phyloP scores from a whole-genome alignment of 53 echinoderm and acorn worm species.

The Zoroaster sp. region DNA sequence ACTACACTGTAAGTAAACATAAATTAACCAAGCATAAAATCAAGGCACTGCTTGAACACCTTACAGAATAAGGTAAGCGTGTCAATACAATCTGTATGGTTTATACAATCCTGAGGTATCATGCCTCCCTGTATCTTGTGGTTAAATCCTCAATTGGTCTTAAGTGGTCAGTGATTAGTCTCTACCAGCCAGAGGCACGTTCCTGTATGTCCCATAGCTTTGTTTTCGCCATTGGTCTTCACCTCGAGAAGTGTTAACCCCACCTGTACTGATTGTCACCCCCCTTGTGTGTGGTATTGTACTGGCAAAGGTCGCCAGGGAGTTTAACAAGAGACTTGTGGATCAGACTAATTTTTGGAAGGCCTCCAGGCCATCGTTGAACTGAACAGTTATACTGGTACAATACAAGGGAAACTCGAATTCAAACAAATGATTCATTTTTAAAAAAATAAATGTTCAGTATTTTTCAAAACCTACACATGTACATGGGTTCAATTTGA shows the following conservation, averaged over 20 bases:
- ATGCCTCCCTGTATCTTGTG: background rate
- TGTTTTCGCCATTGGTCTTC: background rate
- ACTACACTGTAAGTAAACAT: too few relatives aligned
- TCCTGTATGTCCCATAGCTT: background rate
- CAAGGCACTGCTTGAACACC: too few relatives aligned
- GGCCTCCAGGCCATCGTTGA: too few relatives aligned
- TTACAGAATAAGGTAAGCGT: too few relatives aligned
- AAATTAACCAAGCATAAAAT: too few relatives aligned
- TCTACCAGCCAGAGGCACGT: background rate
- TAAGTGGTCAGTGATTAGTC: background rate
- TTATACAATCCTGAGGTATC: background rate
- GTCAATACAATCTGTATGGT: too few relatives aligned
- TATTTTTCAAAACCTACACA: too few relatives aligned
- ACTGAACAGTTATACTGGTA: too few relatives aligned
- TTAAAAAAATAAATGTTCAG: too few relatives aligned
- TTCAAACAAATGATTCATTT: too few relatives aligned
- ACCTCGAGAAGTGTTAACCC: background rate
- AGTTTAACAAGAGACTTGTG: background rate
- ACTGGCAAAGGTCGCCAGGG: background rate
- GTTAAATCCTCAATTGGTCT: background rate
- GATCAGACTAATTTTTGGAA: background rate
- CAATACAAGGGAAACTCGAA: too few relatives aligned
- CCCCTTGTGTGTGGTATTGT: background rate
- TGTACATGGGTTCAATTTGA: too few relatives aligned
- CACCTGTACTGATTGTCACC: background rate